Percentiles rank a stretch among this genome's conserved stretches.
phyloP scores from a whole-genome alignment of 2,113 vertebrate genomes.

The Calonectris borealis region DNA sequence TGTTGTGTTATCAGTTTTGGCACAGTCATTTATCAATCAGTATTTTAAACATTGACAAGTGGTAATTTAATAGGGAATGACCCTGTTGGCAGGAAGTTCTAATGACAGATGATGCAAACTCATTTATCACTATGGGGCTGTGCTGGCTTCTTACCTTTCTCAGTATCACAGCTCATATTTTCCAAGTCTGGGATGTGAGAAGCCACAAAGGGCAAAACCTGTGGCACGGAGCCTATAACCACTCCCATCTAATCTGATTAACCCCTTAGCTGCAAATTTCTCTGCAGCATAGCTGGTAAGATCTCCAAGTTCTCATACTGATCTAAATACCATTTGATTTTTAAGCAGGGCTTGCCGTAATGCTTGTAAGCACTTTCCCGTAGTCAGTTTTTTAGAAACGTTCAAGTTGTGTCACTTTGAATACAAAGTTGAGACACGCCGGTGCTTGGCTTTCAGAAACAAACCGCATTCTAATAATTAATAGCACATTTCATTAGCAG shows the following conservation, averaged over 20 bases:
- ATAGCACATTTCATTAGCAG: conserved; percentile 62
- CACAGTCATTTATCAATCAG: conserved; percentile 96
- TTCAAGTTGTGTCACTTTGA: not conserved
- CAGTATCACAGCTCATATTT: conserved; percentile 79
- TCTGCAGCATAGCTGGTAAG: not conserved
- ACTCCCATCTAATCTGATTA: conserved; percentile 68
- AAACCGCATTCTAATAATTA: conserved; percentile 48
- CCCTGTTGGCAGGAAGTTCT: conserved; percentile 93
- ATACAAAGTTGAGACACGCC: not conserved
- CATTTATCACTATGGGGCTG: conserved; percentile 88
- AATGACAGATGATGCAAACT: conserved; percentile 96
- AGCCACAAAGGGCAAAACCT: conserved; percentile 79
- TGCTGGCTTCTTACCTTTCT: conserved; percentile 81
- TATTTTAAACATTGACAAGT: conserved; percentile 96
- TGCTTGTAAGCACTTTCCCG: not conserved
- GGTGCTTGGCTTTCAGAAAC: conserved; percentile 24
- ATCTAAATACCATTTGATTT: not conserved
- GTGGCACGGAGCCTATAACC: conserved; percentile 68
- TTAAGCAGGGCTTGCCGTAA: not conserved
- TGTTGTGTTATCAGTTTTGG: conserved; percentile 87
- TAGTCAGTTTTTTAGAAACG: not conserved
- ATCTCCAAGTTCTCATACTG: not conserved
- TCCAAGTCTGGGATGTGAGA: conserved; percentile 81
- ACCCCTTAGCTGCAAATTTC: conserved; percentile 56
- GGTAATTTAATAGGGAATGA: conserved; percentile 97